A percentile compares a stretch with the other conserved stretches of the same genome.
phyloP scores from a whole-genome alignment of 2,113 vertebrate genomes.

The Pangasianodon gigas region DNA sequence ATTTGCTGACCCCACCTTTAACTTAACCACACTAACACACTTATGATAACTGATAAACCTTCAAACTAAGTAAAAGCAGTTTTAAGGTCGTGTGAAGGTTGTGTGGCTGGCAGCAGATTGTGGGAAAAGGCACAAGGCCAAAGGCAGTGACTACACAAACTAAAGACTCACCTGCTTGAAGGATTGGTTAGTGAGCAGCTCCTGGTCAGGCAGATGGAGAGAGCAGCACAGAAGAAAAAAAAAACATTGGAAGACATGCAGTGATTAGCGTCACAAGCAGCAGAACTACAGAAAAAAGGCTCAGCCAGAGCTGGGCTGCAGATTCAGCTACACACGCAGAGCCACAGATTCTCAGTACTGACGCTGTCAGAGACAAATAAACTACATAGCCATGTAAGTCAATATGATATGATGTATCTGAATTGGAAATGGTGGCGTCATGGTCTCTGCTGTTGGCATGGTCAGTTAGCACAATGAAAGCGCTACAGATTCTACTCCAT shows the following conservation, averaged over 20 bases:
- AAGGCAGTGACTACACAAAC: slow-evolving; percentile 14
- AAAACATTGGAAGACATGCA: slow-evolving; percentile 84
- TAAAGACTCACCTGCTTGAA: slow-evolving; percentile 88
- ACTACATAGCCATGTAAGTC: background rate
- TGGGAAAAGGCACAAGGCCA: background rate
- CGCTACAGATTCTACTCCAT: slow-evolving; percentile 53
- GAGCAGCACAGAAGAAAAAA: slow-evolving; percentile 76
- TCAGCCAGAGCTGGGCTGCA: slow-evolving; percentile 57
- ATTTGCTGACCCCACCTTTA: background rate
- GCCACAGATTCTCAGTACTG: background rate
- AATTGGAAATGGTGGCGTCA: background rate
- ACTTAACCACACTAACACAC: background rate
- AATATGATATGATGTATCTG: background rate
- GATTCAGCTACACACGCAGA: slow-evolving; percentile 4
- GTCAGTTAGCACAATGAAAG: slow-evolving; percentile 42
- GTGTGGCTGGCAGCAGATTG: slow-evolving; percentile 28
- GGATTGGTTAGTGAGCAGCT: slow-evolving; percentile 93
- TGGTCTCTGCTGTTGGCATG: background rate
- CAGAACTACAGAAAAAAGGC: slow-evolving; percentile 44
- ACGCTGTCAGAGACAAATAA: background rate
- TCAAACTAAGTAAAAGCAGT: background rate
- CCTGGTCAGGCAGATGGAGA: slow-evolving; percentile 84
- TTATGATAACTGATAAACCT: background rate
- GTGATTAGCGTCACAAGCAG: slow-evolving; percentile 71
- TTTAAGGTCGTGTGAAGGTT: background rate